These are phyloP conservation scores for Zeus faber DNA, from an alignment of 2,113 vertebrate genomes.

Conservation along the genomic window DNA sequence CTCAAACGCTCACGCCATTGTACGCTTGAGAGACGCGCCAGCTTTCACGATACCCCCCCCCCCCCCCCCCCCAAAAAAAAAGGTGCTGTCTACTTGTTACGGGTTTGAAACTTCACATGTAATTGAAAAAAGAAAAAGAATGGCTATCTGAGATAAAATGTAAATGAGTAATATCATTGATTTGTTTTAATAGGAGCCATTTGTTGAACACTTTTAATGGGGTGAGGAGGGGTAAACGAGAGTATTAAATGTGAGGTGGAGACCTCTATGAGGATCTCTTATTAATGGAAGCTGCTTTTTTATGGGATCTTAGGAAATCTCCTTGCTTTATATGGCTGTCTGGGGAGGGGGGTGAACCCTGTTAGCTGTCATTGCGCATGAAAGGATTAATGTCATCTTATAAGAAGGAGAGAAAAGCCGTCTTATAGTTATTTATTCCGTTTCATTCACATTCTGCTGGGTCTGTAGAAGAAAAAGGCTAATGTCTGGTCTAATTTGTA, in stretches of 20 bases:
- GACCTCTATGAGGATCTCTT: slow-evolving; percentile 71
- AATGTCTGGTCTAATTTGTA: slow-evolving; percentile 98
- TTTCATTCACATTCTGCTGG: slow-evolving; percentile 92
- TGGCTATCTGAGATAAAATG: slow-evolving; percentile 34
- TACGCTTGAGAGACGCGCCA: slow-evolving; percentile 64
- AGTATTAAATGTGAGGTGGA: slow-evolving; percentile 58
- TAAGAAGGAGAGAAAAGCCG: slow-evolving; percentile 87
- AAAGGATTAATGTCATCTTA: slow-evolving; percentile 99
- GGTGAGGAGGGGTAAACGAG: slow-evolving; percentile 39
- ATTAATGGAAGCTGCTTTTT: slow-evolving; percentile 71
- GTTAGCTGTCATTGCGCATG: slow-evolving; percentile 98
- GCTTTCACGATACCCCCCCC: slow-evolving; percentile 35
- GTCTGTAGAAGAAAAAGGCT: slow-evolving; percentile 82
- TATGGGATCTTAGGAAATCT: slow-evolving; percentile 92
- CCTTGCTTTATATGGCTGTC: slow-evolving; percentile 90
- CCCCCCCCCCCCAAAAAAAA: slow-evolving; percentile 36
- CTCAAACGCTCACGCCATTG: slow-evolving; percentile 65
- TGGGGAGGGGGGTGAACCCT: slow-evolving; percentile 91
- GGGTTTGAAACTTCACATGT: slow-evolving; percentile 36
- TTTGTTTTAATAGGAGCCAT: slow-evolving; percentile 49
- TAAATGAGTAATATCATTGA: slow-evolving; percentile 32
- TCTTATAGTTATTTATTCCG: slow-evolving; percentile 99
- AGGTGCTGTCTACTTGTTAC: slow-evolving; percentile 54
- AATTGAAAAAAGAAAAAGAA: slow-evolving; percentile 15
- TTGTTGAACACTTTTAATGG: slow-evolving; percentile 57